phyloP scores from a whole-genome alignment of 2,797 vertebrate species.

The Pseudochirops cupreus region DNA sequence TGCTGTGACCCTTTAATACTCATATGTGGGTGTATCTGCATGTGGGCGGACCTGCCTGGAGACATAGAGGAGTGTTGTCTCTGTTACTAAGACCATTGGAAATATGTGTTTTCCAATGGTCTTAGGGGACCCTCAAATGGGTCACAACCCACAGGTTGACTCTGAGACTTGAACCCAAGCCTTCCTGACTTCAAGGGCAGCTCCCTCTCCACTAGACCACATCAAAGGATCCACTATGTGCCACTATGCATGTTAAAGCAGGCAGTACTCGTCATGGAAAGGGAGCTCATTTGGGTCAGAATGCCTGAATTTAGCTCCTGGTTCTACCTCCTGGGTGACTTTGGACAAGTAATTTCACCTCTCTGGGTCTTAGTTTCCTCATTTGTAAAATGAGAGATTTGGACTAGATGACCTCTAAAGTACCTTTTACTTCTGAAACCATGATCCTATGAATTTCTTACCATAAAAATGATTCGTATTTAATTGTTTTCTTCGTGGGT shows the following conservation, averaged over 20 bases:
- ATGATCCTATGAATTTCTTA: not conserved
- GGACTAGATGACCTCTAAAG: not conserved
- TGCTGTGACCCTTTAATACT: too few species aligned
- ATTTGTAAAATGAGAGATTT: not conserved
- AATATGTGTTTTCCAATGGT: too few species aligned
- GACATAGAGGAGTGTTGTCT: too few species aligned
- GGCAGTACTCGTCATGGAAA: not conserved
- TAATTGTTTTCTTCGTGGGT: not conserved
- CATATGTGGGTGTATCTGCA: too few species aligned
- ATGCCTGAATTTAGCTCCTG: not conserved
- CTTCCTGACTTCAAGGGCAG: not conserved
- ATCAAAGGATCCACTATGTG: too few species aligned
- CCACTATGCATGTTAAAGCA: not conserved
- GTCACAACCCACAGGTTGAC: too few species aligned
- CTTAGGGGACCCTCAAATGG: too few species aligned
- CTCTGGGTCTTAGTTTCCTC: not conserved
- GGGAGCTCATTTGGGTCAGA: not conserved
- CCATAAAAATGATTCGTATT: constrained; percentile 24
- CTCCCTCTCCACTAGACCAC: not conserved
- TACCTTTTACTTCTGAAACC: not conserved
- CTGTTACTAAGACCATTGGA: too few species aligned
- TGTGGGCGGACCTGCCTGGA: too few species aligned
- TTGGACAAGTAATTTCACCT: not conserved
- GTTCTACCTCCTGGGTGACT: not conserved
- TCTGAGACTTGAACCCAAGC: not conserved